A percentile compares a stretch with the other conserved stretches of the same genome.
phyloP scores from a whole-genome alignment of 2,113 vertebrate genomes.

The Cololabis saira region DNA sequence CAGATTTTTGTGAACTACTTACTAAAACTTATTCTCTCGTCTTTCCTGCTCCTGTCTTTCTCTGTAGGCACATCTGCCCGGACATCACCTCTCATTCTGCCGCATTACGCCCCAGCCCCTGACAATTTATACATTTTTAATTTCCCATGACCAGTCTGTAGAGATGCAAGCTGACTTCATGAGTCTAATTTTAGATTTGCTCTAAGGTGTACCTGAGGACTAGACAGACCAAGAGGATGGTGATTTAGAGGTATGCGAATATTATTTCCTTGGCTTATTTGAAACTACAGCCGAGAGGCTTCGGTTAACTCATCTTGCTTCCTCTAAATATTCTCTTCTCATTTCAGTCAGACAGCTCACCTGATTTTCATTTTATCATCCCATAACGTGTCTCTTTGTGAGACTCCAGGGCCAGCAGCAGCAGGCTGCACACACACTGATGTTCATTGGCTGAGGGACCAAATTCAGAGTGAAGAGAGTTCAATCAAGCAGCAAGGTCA shows the following conservation, averaged over 20 bases:
- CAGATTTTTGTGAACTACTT: not conserved
- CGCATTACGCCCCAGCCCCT: conserved; percentile 38
- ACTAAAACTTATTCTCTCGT: not conserved
- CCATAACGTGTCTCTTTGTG: conserved; percentile 17
- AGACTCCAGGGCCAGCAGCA: conserved; percentile 8
- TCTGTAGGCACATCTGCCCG: not conserved
- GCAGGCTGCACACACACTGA: conserved; percentile 21
- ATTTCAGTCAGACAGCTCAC: conserved; percentile 11
- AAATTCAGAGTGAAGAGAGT: conserved; percentile 27
- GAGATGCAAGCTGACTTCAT: conserved; percentile 36
- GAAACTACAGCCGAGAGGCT: not conserved
- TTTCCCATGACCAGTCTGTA: conserved; percentile 32
- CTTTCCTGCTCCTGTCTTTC: not conserved
- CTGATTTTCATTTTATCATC: conserved; percentile 21
- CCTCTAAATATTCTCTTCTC: not conserved
- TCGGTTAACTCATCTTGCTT: conserved; percentile 6
- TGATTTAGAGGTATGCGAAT: not conserved
- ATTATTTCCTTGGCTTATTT: not conserved
- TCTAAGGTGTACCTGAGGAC: conserved; percentile 26
- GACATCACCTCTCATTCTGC: conserved; percentile 37
- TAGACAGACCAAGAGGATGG: not conserved
- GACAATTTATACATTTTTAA: conserved; percentile 60
- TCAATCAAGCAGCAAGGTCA: conserved; percentile 64
- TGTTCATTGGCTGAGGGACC: conserved; percentile 29
- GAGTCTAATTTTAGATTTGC: conserved; percentile 50